Conservation (phyloP, 2,888 invertebrate species). For the Palloptera scutellata region DNA sequence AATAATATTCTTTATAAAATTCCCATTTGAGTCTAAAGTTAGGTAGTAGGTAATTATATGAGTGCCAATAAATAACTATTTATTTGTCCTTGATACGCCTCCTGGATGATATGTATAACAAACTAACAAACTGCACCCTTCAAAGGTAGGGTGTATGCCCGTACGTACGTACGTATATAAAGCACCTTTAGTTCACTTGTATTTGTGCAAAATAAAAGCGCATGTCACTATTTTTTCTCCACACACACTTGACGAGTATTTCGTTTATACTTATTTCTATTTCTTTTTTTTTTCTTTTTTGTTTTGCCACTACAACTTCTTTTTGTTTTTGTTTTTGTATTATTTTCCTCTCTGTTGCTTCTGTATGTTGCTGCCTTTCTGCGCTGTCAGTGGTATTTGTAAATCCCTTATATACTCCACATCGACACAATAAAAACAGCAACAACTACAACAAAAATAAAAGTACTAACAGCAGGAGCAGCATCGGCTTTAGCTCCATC, state of each 20-base stretch:
- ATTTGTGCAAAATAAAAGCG: conserved; percentile 30
- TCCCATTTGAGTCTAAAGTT: too few relatives aligned
- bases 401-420: background rate
- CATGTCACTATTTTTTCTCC: conserved; percentile 30
- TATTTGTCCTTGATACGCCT: too few relatives aligned
- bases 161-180: conserved; percentile 5
- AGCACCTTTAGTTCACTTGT: background rate
- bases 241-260: conserved; percentile 19
- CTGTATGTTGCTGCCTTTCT: background rate
- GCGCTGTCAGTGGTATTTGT: background rate
- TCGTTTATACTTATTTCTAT: background rate
- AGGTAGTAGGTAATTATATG: too few relatives aligned
- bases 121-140: too few relatives aligned
- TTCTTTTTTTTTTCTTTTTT: background rate
- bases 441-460: too few relatives aligned
- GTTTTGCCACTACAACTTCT: background rate
- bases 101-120: too few relatives aligned
- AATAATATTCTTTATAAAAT: too few relatives aligned
- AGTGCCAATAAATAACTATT: too few relatives aligned
- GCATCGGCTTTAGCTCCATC: background rate
- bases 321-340: background rate
- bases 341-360: background rate
- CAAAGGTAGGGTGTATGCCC: too few relatives aligned
- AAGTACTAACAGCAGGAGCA: background rate
- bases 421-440: background rate